Conservation (phyloP, 2,888 invertebrate species). For the Osmoderma eremita region DNA sequence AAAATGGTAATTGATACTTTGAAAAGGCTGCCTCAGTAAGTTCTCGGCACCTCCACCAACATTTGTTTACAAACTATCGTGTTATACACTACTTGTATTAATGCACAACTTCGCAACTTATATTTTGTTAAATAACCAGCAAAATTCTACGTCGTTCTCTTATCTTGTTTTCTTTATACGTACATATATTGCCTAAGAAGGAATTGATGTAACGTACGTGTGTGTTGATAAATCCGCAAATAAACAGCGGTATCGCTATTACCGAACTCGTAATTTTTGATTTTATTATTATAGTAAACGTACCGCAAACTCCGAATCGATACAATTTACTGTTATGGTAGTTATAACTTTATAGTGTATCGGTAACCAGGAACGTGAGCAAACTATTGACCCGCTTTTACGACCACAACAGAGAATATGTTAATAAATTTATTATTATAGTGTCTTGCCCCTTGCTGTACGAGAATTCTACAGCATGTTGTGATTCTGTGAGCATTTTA, state of each 20-base stretch:
- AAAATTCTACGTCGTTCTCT: no score
- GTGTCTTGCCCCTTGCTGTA: background rate
- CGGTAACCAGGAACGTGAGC: slow-evolving; percentile 2
- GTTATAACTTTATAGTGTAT: slow-evolving; percentile 5
- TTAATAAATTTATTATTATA: slow-evolving; percentile 23
- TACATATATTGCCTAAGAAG: no score
- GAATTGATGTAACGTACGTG: background rate
- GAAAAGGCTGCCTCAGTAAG: no score
- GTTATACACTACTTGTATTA: no score
- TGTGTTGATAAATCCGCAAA: slow-evolving; percentile 2
- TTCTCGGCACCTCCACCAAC: no score
- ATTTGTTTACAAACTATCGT: no score
- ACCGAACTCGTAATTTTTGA: slow-evolving; percentile 5
- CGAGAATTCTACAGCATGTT: no score
- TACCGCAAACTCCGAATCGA: slow-evolving; percentile 3
- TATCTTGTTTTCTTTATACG: no score
- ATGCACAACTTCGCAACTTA: no score
- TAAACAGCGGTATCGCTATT: slow-evolving; percentile 1
- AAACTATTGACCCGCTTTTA: slow-evolving; percentile 26
- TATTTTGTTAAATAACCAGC: no score
- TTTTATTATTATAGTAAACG: slow-evolving; percentile 19
- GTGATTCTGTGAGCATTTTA: no score
- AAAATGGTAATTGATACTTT: no score
- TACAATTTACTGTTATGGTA: slow-evolving; percentile 10
- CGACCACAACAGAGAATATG: slow-evolving; percentile 12